Evolutionary conservation across 2,797 vertebrate genomes (phyloP), one percentile per base, ranked within the genome.

Genomic region (Diplodus sargus): DNA sequence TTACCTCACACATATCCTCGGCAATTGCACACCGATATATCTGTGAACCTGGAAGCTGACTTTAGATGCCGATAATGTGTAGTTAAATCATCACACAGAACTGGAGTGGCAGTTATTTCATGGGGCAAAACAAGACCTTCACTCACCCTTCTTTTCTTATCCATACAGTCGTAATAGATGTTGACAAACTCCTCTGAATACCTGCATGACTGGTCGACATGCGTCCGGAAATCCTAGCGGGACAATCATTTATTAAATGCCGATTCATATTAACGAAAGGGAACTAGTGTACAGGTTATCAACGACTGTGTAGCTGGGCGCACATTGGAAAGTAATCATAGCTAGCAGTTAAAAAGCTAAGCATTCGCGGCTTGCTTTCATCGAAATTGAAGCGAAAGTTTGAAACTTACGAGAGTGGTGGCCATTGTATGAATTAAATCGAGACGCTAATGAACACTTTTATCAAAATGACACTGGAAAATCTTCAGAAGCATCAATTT

Each of bases 91-190:
- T 54, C 49, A 25, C 16, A 13, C 20, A 34, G 22, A 22, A 48
- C 10, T 17, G 4, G 2, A 11, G 18, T 11, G 11, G 10, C 39
- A 39, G 20, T 51, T 1, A 48, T 48, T 45, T 53, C 18, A 45
- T 16, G 53, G 2, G 54, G 66, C 10, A 43, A 68, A 59, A 80
- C 11, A 22, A 23, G 2, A 9, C 8, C 14, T 10, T 49, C 60
- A 90, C 97, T 64, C 88, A 99, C 96, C 91, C 97, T 95, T 85
- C 98, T 95, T 81, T 98, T 97, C 87, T 99, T 99, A 85, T 99
- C 98, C 96, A 99, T 97, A 34, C 97, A 98, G 76, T 98, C 97
- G 66, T 99, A 99, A 90, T 99, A 99, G 89, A 99, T 97, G 16
- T 96, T 98, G 84, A 98, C 96, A 87, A 99, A 99, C 69, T 98